These are phyloP conservation scores for Sus cebifrons DNA, from an alignment of 2,797 vertebrate genomes.

Conservation along the genomic window DNA sequence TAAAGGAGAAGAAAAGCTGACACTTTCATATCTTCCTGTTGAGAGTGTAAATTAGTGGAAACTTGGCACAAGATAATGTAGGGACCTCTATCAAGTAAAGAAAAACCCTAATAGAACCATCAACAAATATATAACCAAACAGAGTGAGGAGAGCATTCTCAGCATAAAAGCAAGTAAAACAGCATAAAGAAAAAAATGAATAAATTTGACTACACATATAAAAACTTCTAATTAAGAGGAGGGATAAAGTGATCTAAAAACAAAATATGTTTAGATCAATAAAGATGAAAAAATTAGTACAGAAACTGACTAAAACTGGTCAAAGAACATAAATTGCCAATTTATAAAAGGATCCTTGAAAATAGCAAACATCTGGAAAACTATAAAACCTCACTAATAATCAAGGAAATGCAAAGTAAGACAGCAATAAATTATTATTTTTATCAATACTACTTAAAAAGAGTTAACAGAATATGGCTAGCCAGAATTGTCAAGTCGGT, in stretches of 20 bases:
- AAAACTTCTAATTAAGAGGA: not conserved
- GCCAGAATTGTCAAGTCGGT: conserved; percentile 49
- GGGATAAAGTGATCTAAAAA: conserved; percentile 32
- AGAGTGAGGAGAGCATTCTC: not conserved
- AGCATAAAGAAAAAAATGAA: not conserved
- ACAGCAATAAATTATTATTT: conserved; percentile 14
- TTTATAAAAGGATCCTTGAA: not conserved
- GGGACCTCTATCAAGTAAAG: conserved; percentile 43
- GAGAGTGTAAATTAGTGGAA: conserved; percentile 81
- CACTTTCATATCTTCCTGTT: conserved; percentile 61
- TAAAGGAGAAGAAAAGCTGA: conserved; percentile 40
- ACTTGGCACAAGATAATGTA: conserved; percentile 45
- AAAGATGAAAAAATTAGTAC: not conserved
- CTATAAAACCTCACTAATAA: not conserved
- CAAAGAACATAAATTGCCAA: not conserved
- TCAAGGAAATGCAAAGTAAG: conserved; percentile 49
- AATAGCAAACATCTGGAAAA: not conserved
- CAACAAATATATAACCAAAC: not conserved
- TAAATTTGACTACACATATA: not conserved
- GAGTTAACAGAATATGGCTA: conserved; percentile 65
- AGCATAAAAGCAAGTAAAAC: not conserved
- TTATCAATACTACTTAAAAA: conserved; percentile 48
- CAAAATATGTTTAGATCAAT: not conserved
- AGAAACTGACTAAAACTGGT: conserved; percentile 28
- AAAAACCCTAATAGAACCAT: not conserved